phyloP scores from a whole-genome alignment of 2,888 invertebrate genomes.

The Leucophenga montana region DNA sequence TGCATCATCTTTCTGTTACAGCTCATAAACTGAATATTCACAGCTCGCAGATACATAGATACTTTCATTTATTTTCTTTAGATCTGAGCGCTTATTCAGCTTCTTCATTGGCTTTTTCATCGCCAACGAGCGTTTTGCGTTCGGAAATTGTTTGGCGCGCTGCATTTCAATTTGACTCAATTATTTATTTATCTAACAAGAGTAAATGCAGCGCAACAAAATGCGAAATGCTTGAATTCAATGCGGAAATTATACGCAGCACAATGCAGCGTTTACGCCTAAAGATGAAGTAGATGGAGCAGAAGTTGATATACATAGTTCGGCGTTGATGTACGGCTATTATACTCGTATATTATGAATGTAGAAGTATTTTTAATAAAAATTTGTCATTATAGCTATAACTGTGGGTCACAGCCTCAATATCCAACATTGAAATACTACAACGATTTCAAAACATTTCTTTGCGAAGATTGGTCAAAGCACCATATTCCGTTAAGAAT shows the following conservation, averaged over 20 bases:
- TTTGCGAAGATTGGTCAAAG: too few species aligned
- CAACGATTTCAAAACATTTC: too few species aligned
- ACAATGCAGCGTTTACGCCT: not conserved
- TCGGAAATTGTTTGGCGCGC: constrained; percentile 63
- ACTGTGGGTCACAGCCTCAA: too few species aligned
- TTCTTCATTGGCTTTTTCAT: not conserved
- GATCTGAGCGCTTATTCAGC: not conserved
- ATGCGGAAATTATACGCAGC: constrained; percentile 22
- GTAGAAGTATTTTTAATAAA: too few species aligned
- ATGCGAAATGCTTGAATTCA: constrained; percentile 51
- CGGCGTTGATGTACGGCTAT: not conserved
- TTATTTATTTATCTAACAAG: constrained; percentile 60
- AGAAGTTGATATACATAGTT: too few species aligned
- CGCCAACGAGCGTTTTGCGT: not conserved
- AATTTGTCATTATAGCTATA: too few species aligned
- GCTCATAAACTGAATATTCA: not conserved
- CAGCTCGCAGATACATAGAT: not conserved
- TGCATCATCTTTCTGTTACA: not conserved
- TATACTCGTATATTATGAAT: too few species aligned
- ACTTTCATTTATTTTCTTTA: constrained; percentile 14
- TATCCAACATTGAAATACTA: too few species aligned
- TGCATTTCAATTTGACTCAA: constrained; percentile 67
- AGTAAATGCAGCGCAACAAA: constrained; percentile 51
- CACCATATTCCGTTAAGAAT: too few species aligned
- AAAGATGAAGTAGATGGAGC: too few species aligned